These are phyloP conservation scores for Kryptopterus vitreolus DNA, from an alignment of 2,797 vertebrate species.

Conservation along the genomic window DNA sequence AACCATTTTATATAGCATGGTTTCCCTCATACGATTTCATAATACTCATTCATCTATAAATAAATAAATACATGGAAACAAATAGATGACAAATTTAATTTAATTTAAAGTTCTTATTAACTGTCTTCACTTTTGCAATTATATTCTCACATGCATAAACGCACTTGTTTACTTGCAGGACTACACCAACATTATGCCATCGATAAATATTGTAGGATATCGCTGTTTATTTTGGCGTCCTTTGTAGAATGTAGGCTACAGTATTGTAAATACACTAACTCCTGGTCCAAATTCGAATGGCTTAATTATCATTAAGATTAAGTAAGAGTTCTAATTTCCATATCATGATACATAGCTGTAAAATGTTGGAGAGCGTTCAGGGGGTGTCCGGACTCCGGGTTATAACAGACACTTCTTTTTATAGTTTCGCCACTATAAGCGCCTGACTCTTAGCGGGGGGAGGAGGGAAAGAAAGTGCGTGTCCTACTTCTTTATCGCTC, in stretches of 20 bases:
- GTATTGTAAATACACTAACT: not conserved
- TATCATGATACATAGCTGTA: not conserved
- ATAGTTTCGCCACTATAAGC: slow-evolving; percentile 71
- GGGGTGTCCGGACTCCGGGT: slow-evolving; percentile 63
- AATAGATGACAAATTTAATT: too few species aligned
- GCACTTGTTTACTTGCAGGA: too few species aligned
- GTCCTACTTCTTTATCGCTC: slow-evolving; percentile 68
- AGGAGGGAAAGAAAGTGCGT: slow-evolving; percentile 62
- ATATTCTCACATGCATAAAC: too few species aligned
- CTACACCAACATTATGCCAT: not conserved
- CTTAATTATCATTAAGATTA: not conserved
- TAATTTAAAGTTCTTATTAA: too few species aligned
- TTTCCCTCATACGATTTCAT: too few species aligned
- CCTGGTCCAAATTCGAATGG: not conserved
- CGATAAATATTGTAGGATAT: not conserved
- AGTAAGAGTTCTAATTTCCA: not conserved
- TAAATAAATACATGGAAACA: too few species aligned
- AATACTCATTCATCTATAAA: too few species aligned
- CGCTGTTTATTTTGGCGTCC: slow-evolving; percentile 3
- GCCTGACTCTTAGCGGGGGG: slow-evolving; percentile 64
- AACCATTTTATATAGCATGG: too few species aligned
- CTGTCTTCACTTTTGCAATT: too few species aligned
- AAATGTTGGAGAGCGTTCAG: slow-evolving; percentile 55
- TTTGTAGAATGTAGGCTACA: not conserved
- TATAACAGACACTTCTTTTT: slow-evolving; percentile 73